A percentile compares a stretch with the other conserved stretches of the same genome.
These are phyloP conservation scores for Acipenser transmontanus DNA, from an alignment of 2,797 vertebrate genomes.

Conservation along the genomic window DNA sequence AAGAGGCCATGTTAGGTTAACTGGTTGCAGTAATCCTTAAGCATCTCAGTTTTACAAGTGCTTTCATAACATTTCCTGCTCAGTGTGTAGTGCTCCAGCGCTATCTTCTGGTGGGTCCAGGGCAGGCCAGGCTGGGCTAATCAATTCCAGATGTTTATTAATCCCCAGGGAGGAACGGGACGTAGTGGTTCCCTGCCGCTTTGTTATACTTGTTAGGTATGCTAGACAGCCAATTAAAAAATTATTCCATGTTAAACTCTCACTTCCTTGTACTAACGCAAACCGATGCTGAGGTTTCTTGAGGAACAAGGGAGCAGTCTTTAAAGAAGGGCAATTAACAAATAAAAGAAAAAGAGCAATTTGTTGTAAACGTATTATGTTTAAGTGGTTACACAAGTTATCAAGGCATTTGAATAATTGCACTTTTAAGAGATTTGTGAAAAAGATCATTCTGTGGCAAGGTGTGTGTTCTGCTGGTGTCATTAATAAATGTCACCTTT, in stretches of 20 bases:
- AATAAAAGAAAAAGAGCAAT: slow-evolving; percentile 22
- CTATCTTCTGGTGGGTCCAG: slow-evolving; percentile 64
- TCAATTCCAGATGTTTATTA: slow-evolving; percentile 46
- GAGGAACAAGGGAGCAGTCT: slow-evolving; percentile 61
- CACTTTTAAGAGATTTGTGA: slow-evolving; percentile 20
- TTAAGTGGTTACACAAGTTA: slow-evolving; percentile 51
- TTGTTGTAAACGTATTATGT: slow-evolving; percentile 39
- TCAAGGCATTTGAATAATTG: slow-evolving; percentile 46
- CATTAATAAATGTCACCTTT: too few relatives aligned
- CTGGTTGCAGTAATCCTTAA: slow-evolving; percentile 9
- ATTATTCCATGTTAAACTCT: slow-evolving; percentile 53
- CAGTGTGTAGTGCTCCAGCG: slow-evolving; percentile 39
- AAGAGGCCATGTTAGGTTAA: slow-evolving; percentile 18
- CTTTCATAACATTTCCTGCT: background rate
- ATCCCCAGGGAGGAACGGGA: slow-evolving; percentile 36
- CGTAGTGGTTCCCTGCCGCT: slow-evolving; percentile 42
- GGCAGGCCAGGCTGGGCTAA: slow-evolving; percentile 27
- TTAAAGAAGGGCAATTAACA: slow-evolving; percentile 35
- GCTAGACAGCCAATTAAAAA: slow-evolving; percentile 46
- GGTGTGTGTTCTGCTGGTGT: too few relatives aligned
- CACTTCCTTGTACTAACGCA: slow-evolving; percentile 47
- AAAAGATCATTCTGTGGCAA: slow-evolving; percentile 39
- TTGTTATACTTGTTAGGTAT: slow-evolving; percentile 43
- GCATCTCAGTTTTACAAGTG: background rate
- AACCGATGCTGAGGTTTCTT: slow-evolving; percentile 46